These are phyloP conservation scores for Orchestes rusci DNA, from an alignment of 2,888 invertebrate genomes.

Conservation along the genomic window DNA sequence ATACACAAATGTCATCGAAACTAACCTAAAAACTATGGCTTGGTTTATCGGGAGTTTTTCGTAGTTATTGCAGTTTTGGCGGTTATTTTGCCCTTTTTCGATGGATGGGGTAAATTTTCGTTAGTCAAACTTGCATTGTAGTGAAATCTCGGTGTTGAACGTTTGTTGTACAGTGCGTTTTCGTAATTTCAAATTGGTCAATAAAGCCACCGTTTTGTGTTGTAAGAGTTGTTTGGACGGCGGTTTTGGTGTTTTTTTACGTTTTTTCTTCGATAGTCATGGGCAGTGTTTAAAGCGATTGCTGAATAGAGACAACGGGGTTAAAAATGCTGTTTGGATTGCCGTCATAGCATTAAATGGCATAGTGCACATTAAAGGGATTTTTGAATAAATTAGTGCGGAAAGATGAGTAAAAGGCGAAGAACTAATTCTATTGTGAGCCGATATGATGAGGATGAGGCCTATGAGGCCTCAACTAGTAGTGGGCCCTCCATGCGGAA, in stretches of 20 bases:
- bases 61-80: conserved; percentile 8
- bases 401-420: conserved; percentile 66
- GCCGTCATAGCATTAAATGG: background rate
- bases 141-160: no score
- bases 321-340: background rate
- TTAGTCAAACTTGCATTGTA: no score
- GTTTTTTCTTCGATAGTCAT: no score
- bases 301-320: background rate
- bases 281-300: background rate
- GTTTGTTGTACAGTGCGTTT: conserved; percentile 4
- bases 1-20: conserved; percentile 20
- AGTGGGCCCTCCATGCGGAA: conserved; percentile 47
- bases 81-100: conserved; percentile 2
- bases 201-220: conserved; percentile 11
- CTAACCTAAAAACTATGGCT: conserved; percentile 25
- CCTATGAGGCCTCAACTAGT: conserved; percentile 48
- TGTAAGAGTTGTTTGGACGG: conserved; percentile 1
- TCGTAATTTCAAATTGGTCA: conserved; percentile 11
- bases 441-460: conserved; percentile 63
- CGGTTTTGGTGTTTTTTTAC: no score
- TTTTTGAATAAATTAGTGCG: background rate
- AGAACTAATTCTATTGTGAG: conserved; percentile 79
- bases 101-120: background rate
- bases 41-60: conserved; percentile 17
- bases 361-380: background rate